Evolutionary conservation across 2,113 vertebrate genomes (phyloP).

Genomic region (Macquaria ambigua): DNA sequence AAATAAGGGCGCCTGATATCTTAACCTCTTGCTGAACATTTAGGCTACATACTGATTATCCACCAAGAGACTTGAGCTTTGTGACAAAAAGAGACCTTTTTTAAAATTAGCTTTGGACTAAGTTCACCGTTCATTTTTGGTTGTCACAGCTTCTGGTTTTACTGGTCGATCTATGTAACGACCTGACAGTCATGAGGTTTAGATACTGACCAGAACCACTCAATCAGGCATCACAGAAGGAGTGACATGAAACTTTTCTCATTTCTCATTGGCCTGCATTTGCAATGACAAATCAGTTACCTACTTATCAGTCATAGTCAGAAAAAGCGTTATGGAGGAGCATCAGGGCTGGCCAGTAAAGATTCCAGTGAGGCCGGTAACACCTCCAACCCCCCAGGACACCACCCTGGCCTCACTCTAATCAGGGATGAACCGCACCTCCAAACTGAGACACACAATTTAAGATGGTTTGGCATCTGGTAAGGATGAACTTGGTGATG

Average conservation of each 20-base stretch:
- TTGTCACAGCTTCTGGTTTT: not conserved
- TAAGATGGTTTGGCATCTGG: conserved; percentile 7
- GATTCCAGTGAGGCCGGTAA: not conserved
- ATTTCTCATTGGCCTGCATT: conserved; percentile 8
- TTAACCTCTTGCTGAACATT: conserved; percentile 17
- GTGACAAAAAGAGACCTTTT: conserved; percentile 7
- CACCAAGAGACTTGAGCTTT: not conserved
- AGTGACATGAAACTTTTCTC: not conserved
- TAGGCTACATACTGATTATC: not conserved
- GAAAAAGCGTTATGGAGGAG: conserved; percentile 4
- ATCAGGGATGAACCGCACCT: conserved; percentile 20
- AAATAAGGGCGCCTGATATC: conserved; percentile 3
- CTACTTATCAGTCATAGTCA: not conserved
- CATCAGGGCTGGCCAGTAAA: too few species aligned
- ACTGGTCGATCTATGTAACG: not conserved
- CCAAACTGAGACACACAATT: not conserved
- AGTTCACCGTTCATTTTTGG: conserved; percentile 8
- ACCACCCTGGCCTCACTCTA: too few species aligned
- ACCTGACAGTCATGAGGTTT: not conserved
- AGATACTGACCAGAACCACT: not conserved
- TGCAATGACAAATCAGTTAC: conserved; percentile 27
- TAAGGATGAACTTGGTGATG: not conserved
- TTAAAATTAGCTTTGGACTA: conserved; percentile 6
- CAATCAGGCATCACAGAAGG: not conserved
- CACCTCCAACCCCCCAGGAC: conserved; percentile 3